Evolutionary conservation across 2,113 vertebrate genomes (phyloP), one percentile per base, ranked within the genome.

Genomic region (Caranx melampygus): DNA sequence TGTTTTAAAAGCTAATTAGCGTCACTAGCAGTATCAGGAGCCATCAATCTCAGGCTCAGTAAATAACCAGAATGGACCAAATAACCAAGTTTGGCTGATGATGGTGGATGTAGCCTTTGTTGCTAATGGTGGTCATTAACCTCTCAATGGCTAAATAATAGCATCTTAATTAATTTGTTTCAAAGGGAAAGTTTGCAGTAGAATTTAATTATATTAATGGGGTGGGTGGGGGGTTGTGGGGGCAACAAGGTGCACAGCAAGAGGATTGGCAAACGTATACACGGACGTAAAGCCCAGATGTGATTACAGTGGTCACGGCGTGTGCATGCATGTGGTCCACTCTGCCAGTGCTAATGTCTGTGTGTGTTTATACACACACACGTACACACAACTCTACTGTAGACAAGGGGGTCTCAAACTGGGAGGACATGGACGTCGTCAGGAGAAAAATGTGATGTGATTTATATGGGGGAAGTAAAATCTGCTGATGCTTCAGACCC

Each of bases 1-100:
- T 97, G 96, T 96, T 98, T 97, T 96, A 96, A 96, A 97, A 98
- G 97, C 96, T 96, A 96, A 98, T 99, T 98, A 98, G 95, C 95
- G 96, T 98, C 97, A 95, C 89, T 86, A 87, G 95, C 92, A 93
- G 95, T 96, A 97, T 96, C 94, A 95, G 95, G 92, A 93, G 95
- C 96, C 97, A 97, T 99, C 98, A 96, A 97, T 99, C 97, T 97
- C 94, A 85, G 76, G 91, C 94, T 94, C 96, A 95, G 96, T 98
- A 98, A 99, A 97, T 97, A 98, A 97, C 95, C 96, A 96, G 95
- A 97, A 97, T 96, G 97, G 96, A 97, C 95, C 95, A 97, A 98
- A 97, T 98, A 97, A 98, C 96, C 95, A 95, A 94, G 97, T 98
- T 99, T 97, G 95, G 96, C 95, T 97, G 97, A 98, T 96, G 96